phyloP scores from a whole-genome alignment of 2,797 vertebrate species.

The Lophotriccus pileatus region DNA sequence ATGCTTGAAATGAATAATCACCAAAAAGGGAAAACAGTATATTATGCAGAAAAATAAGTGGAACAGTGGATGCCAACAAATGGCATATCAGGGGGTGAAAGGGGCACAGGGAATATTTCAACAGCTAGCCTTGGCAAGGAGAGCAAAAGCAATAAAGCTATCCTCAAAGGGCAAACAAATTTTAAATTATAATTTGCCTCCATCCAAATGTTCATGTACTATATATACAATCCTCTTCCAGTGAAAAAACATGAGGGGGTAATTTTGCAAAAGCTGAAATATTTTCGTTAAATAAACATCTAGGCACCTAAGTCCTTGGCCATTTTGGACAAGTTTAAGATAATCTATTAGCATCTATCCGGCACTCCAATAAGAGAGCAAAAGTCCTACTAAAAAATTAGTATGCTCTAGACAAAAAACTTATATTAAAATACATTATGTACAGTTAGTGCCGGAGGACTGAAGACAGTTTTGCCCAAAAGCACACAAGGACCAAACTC shows the following conservation, averaged over 20 bases:
- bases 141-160: not conserved
- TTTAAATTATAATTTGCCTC: not conserved
- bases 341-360: not conserved
- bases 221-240: not conserved
- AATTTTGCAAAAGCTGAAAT: not conserved
- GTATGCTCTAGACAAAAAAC: not conserved
- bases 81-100: not conserved
- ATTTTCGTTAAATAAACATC: not conserved
- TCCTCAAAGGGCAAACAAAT: not conserved
- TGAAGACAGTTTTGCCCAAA: not conserved
- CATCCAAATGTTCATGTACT: not conserved
- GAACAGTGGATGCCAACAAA: not conserved
- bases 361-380: not conserved
- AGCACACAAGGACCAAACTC: not conserved
- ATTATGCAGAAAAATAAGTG: not conserved
- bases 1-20: not conserved
- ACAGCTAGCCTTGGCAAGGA: not conserved
- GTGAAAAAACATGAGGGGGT: not conserved
- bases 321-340: not conserved
- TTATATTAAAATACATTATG: not conserved
- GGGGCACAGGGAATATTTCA: not conserved
- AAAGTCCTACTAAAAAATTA: not conserved
- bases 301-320: not conserved
- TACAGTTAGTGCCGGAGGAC: not conserved
- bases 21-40: not conserved